Base-by-base conservation (phyloP, 2,113 vertebrate genomes). In the Myrmecophaga tridactyla region DNA sequence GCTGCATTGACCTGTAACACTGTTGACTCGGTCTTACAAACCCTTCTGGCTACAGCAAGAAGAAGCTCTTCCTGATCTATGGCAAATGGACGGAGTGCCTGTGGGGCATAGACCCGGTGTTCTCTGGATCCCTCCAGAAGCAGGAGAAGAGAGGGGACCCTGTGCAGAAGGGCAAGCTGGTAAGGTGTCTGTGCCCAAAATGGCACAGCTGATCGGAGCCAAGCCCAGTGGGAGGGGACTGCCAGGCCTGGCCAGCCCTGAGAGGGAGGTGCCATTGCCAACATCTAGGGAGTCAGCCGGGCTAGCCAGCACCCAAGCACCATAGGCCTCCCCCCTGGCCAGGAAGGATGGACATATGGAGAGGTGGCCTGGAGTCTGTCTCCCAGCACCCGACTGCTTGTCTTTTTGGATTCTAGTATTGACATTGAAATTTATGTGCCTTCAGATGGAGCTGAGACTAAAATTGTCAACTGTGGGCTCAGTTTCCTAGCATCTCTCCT, bases 31-130 rank as follows among this genome's bases (percentile, higher is more conserved):
- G 58, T 51, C 92, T 34, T n/a, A 39, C 51, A 93, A 41, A 89
- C 62, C 92, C 53, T 21, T 81, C 75, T 72, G 41, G 69, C 46
- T 60, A 36, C 97, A 99, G 99, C 98, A 99, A 99, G 96, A 99
- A 99, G 99, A 99, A 99, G 98, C 98, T 98, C 60, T 99, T 99
- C 31, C 98, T 99, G 51, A 99, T 99, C 97, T 99, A 99, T 36
- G 99, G 99, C 77, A 99, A 99, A 95, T 99, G 99, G 99, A 99
- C 99, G 0, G 99, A 99, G 95, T 99, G 99, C 76, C 97, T 99
- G 96, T 99, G 99, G 99, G 99, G 99, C 27, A 97, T 99, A 0
- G 99, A 99, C 53, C 98, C 99, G 31, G 98, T 96, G 15, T 94
- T 97, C 0, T 99, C 99, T 0, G 99, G 99, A 86, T 97, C 98